These are phyloP conservation scores for Nanorana parkeri DNA, from an alignment of 2,113 vertebrate species.

Conservation along the genomic window DNA sequence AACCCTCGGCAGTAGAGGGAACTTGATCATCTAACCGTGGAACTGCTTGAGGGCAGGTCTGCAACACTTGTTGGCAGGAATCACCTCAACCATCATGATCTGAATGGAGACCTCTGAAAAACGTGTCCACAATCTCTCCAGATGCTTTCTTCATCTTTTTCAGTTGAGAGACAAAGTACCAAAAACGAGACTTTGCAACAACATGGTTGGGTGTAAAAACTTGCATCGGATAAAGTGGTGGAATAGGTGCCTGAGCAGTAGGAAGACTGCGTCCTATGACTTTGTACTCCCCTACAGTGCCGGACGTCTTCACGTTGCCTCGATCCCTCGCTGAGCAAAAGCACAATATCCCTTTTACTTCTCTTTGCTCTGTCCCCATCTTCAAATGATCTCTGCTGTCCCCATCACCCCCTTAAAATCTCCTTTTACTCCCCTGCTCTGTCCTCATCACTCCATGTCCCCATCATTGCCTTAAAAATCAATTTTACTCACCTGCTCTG, in stretches of 20 bases:
- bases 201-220: constrained; percentile 97
- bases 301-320: too few species aligned
- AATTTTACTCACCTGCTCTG: too few species aligned
- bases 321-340: too few species aligned
- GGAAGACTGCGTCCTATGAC: constrained; percentile 94
- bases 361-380: too few species aligned
- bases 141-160: constrained; percentile 99
- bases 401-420: too few species aligned
- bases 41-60: constrained; percentile 97
- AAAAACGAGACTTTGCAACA: constrained; percentile 97
- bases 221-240: constrained; percentile 95
- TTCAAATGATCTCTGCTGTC: too few species aligned
- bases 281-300: constrained; percentile 96
- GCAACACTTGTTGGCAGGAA: constrained; percentile 93
- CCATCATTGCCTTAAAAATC: too few species aligned
- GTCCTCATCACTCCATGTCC: too few species aligned
- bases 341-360: too few species aligned
- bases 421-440: too few species aligned
- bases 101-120: too few species aligned
- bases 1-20: constrained; percentile 95
- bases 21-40: constrained; percentile 99
- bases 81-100: constrained; percentile 97
- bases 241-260: constrained; percentile 85
- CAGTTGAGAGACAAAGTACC: constrained; percentile 97
- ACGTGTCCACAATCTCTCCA: constrained; percentile 93